A percentile compares a stretch with the other conserved stretches of the same genome.
Evolutionary conservation across 2,797 vertebrate species (phyloP).

Genomic region (Xiphophorus birchmanni): DNA sequence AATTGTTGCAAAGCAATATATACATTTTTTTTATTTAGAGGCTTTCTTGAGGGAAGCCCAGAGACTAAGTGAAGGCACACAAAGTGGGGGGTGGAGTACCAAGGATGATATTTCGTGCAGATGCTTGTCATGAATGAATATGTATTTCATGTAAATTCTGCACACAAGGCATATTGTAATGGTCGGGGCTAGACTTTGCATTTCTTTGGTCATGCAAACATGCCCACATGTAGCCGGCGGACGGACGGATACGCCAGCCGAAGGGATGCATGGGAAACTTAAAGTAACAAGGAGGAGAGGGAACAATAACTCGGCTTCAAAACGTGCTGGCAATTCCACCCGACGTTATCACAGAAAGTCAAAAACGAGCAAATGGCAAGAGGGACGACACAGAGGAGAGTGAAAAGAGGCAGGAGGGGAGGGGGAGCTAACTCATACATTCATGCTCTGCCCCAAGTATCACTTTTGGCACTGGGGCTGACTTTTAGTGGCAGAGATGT

Average conservation of each 20-base stretch:
- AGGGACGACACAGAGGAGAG: not conserved
- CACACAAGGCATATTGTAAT: conserved; percentile 60
- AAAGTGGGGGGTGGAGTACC: not conserved
- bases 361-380: not conserved
- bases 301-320: conserved; percentile 40
- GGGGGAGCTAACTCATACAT: conserved; percentile 5
- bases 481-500: not conserved
- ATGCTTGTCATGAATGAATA: conserved; percentile 62
- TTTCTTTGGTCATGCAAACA: conserved; percentile 74
- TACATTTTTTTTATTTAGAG: not conserved
- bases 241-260: conserved; percentile 22
- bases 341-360: conserved; percentile 24
- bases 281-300: conserved; percentile 21
- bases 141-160: conserved; percentile 73
- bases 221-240: conserved; percentile 60
- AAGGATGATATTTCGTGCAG: conserved; percentile 35
- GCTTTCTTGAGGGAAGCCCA: conserved; percentile 7
- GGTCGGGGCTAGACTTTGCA: conserved; percentile 63
- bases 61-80: conserved; percentile 9
- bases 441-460: not conserved
- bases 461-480: not conserved
- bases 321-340: conserved; percentile 18
- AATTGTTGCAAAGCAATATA: not conserved
- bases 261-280: conserved; percentile 33
- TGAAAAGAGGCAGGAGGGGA: not conserved